Evolutionary conservation across 2,797 vertebrate species (phyloP).

Genomic region (Crocodylus rhombifer): DNA sequence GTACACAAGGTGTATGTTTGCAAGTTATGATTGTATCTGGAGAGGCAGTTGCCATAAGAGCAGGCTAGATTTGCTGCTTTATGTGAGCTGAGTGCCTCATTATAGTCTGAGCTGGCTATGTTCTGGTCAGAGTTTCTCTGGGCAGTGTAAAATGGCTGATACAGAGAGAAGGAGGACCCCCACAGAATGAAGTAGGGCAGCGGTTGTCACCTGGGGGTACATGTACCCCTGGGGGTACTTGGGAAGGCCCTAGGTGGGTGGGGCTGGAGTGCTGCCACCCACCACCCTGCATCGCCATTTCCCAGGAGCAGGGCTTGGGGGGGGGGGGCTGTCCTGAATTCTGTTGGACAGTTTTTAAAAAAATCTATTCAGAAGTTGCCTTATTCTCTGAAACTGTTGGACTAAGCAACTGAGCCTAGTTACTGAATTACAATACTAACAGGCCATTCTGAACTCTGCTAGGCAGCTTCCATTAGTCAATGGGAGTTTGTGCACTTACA

Average conservation of each 20-base stretch:
- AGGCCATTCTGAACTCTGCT: not conserved
- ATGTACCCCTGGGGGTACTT: no score
- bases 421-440: not conserved
- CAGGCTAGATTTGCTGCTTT: not conserved
- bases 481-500: not conserved
- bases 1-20: not conserved
- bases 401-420: not conserved
- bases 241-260: no score
- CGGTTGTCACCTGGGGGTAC: no score
- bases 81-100: not conserved
- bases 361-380: not conserved
- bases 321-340: not conserved
- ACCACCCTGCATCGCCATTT: no score
- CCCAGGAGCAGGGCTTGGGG: no score
- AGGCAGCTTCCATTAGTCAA: not conserved
- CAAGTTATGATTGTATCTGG: not conserved
- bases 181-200: not conserved
- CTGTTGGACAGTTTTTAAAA: not conserved
- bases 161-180: not conserved
- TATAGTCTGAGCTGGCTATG: not conserved
- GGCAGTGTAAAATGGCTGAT: not conserved
- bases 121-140: not conserved
- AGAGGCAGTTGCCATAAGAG: not conserved
- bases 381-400: constrained; percentile 9
- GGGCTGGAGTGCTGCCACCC: no score